Evolutionary conservation across 2,888 invertebrate species (phyloP).

Genomic region (Caenorhabditis becei): DNA sequence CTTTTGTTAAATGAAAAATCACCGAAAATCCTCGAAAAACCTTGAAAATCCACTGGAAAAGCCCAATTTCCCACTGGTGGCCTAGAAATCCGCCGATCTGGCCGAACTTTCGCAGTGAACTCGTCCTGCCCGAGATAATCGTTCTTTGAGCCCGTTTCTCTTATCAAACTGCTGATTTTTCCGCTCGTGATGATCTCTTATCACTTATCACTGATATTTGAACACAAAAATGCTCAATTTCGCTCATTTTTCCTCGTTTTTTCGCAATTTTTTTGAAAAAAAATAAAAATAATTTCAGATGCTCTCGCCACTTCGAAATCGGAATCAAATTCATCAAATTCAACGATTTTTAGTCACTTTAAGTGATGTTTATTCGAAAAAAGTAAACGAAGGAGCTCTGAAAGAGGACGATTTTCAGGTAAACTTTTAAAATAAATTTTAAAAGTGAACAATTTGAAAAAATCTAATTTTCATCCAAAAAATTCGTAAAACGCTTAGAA

Average conservation of each 20-base stretch:
- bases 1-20: conserved; percentile 41
- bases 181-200: conserved; percentile 35
- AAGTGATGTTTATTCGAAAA: conserved; percentile 60
- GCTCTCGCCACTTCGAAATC: conserved; percentile 27
- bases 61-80: neutral
- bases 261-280: neutral
- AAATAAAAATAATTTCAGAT: too few species aligned
- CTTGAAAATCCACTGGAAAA: too few species aligned
- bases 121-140: conserved; percentile 24
- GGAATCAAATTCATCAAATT: conserved; percentile 17
- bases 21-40: too few species aligned
- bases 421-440: neutral
- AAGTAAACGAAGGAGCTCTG: conserved; percentile 54
- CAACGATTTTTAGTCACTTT: conserved; percentile 52
- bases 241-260: neutral
- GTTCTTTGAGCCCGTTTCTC: conserved; percentile 25
- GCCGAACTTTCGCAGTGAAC: conserved; percentile 2
- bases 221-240: conserved; percentile 9
- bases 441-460: too few species aligned
- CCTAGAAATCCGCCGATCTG: neutral
- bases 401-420: conserved; percentile 62
- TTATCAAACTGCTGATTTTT: conserved; percentile 28
- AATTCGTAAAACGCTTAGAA: too few species aligned
- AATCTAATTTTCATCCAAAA: too few species aligned
- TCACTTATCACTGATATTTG: conserved; percentile 40